Evolutionary conservation across 2,888 invertebrate genomes (phyloP), one percentile per base, ranked within the genome.

Genomic region (Chaetogeoica ovagalla): DNA sequence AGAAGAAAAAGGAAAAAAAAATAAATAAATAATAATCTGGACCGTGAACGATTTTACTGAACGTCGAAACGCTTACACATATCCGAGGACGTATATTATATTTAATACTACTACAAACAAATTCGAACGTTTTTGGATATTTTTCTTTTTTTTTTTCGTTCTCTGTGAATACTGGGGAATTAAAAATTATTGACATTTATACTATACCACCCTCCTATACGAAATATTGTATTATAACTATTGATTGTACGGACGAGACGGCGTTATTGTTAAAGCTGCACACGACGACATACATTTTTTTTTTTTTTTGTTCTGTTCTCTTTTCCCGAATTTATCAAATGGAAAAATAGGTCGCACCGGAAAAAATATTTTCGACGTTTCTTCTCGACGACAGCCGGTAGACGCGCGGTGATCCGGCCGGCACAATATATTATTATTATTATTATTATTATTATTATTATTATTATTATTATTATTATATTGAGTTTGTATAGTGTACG

Each of bases 311-410:
- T n/a, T n/a, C n/a, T n/a, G n/a, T 30, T 66, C 9, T 48, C 48
- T 48, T 48, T 69, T 69, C 19, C 69, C 69, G 11, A 69, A 69
- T 69, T 55, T 69, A 69, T 30, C 17, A 19, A 39, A 63, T 52
- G 30, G 30, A 55, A 43, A 75, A 75, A 65, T 75, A 57, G 74
- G 74, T 75, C 74, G 30, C 1, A 75, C 57, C 55, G 65, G 65
- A 23, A 66, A 62, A 48, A 57, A 75, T 57, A 55, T 39, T 65
- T 65, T 74, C 37, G 52, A 65, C 57, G 39, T 75, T 75, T 75
- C 76, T 75, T 75, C 76, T 69, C 70, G 70, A 59, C 77, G 77
- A 77, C 77, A 77, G 77, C 60, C 70, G 70, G 77, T 62, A 77
- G 77, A 77, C 77, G 77, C 77, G 30, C 30, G 30, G 77, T 70